Percentiles rank a stretch among this genome's conserved stretches.
Conservation (phyloP, 64 coral and sea anemone species). For the Dendronephthya gigantea region DNA sequence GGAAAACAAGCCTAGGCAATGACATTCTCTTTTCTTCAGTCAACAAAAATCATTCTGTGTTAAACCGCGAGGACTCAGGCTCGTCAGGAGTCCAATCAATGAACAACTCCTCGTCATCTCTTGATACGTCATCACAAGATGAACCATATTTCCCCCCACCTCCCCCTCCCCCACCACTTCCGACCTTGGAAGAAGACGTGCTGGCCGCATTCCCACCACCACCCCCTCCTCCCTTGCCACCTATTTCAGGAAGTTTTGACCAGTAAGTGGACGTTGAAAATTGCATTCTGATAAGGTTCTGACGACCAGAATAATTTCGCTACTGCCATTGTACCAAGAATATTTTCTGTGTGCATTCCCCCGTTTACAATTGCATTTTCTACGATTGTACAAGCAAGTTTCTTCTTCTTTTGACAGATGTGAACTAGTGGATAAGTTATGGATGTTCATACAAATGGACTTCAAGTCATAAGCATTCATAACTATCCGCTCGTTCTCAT, state of each 20-base stretch:
- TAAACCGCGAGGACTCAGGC: background rate
- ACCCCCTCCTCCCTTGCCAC: background rate
- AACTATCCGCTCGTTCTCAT: too few species aligned
- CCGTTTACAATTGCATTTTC: too few species aligned
- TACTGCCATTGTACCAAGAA: too few species aligned
- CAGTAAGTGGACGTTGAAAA: too few species aligned
- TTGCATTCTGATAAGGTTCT: too few species aligned
- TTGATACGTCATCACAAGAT: background rate
- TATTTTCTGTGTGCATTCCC: too few species aligned
- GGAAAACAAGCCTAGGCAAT: background rate
- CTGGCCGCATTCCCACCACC: background rate
- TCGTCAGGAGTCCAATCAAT: background rate
- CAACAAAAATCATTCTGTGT: background rate
- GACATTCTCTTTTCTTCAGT: background rate
- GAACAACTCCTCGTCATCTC: background rate
- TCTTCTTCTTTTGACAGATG: too few species aligned
- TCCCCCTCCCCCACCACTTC: background rate
- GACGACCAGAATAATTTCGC: too few species aligned
- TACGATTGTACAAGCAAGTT: too few species aligned
- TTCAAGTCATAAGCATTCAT: too few species aligned
- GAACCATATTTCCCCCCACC: slow-evolving; percentile 13
- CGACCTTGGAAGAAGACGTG: background rate
- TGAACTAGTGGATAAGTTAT: too few species aligned
- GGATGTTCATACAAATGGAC: too few species aligned
- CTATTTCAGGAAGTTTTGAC: background rate